phyloP scores from a whole-genome alignment of 2,113 vertebrate species.

The Charadrius vociferus region DNA sequence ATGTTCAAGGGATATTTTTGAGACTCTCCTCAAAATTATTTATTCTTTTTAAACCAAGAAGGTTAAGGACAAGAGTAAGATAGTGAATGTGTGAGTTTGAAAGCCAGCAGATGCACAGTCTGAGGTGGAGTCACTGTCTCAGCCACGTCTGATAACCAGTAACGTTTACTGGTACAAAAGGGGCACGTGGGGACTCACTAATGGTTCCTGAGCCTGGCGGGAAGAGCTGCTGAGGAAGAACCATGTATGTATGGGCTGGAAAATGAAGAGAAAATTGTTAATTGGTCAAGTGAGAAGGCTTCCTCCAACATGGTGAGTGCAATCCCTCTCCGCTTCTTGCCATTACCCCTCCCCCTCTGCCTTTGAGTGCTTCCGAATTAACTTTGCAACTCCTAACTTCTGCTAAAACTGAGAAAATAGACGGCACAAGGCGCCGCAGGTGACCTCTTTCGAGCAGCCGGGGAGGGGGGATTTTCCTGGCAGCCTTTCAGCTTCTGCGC shows the following conservation, averaged over 20 bases:
- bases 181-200: not conserved
- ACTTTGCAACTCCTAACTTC: not conserved
- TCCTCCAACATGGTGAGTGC: rapidly evolving
- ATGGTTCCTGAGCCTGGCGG: not conserved
- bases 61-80: not conserved
- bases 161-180: not conserved
- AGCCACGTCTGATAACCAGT: not conserved
- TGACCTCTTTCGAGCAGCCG: not conserved
- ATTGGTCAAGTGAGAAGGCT: not conserved
- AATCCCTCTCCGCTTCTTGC: not conserved
- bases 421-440: not conserved
- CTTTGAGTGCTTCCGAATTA: not conserved
- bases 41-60: not conserved
- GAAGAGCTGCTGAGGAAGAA: not conserved
- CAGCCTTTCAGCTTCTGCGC: not conserved
- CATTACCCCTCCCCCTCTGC: not conserved
- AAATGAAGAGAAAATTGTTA: not conserved
- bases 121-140: not conserved
- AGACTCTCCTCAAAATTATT: not conserved
- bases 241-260: not conserved
- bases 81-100: not conserved
- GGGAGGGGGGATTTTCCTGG: not conserved
- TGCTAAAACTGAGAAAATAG: not conserved
- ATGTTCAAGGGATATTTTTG: not conserved
- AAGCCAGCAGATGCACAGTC: not conserved